A percentile compares a stretch with the other conserved stretches of the same genome.
Conservation (phyloP, 1,140 invertebrate species). For the Eurosta solidaginis region DNA sequence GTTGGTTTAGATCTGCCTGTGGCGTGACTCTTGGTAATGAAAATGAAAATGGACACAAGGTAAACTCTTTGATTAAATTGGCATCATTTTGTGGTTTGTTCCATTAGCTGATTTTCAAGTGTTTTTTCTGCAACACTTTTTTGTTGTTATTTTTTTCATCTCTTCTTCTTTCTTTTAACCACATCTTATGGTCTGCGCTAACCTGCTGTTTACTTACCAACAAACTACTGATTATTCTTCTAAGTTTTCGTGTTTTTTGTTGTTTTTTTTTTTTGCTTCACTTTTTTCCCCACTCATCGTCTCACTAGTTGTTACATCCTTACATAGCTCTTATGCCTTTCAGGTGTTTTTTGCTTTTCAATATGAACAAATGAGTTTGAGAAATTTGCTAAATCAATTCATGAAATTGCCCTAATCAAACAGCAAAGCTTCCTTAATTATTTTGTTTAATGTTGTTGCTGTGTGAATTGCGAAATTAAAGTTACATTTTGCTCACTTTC, state of each 20-base stretch:
- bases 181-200: background rate
- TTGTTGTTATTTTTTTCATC: background rate
- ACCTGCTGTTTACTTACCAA: background rate
- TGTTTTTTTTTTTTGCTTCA: background rate
- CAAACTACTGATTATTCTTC: too few relatives aligned
- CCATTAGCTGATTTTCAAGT: slow-evolving; percentile 13
- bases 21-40: background rate
- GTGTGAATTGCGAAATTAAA: slow-evolving; percentile 2
- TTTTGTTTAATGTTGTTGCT: background rate
- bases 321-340: background rate
- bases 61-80: slow-evolving; percentile 9
- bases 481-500: too few relatives aligned
- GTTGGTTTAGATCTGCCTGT: background rate
- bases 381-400: slow-evolving; percentile 14
- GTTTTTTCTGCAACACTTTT: background rate
- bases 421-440: background rate
- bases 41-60: background rate
- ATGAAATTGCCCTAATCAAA: background rate
- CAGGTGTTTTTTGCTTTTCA: background rate
- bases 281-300: background rate
- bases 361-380: background rate
- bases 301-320: background rate
- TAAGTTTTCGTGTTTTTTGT: too few relatives aligned
- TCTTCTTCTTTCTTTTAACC: background rate
- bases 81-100: slow-evolving; percentile 26